These are phyloP conservation scores for Lamellibrachia luymesi DNA, from an alignment of 1,140 invertebrate species.

Conservation along the genomic window DNA sequence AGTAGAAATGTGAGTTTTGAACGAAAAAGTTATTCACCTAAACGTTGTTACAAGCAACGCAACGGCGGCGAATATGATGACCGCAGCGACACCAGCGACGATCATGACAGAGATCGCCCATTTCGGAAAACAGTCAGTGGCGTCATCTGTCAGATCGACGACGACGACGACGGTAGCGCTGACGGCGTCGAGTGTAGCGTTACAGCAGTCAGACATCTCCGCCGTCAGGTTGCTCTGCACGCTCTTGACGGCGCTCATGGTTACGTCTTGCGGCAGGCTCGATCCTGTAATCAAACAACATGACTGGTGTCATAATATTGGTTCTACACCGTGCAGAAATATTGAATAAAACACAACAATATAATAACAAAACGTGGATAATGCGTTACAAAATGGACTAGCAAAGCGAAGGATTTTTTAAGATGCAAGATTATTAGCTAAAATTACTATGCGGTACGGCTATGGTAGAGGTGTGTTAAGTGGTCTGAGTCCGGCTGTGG, in stretches of 20 bases:
- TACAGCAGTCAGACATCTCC: neutral
- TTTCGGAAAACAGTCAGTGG: neutral
- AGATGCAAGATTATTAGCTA: no score
- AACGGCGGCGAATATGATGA: neutral
- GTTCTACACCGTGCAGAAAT: no score
- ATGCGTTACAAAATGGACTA: no score
- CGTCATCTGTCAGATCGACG: neutral
- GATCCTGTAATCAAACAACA: no score
- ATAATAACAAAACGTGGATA: no score
- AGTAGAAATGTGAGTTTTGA: neutral
- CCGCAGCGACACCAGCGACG: neutral
- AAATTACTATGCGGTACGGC: no score
- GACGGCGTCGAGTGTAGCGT: neutral
- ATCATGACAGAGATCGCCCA: neutral
- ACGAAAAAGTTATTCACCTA: neutral
- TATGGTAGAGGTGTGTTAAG: no score
- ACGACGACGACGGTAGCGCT: neutral
- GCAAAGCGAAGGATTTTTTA: no score
- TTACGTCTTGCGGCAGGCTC: neutral
- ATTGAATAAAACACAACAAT: no score
- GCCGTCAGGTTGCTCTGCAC: neutral
- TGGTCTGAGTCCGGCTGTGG: no score
- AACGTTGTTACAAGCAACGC: neutral
- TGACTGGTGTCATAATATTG: no score
- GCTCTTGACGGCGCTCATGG: neutral